A percentile compares a stretch with the other conserved stretches of the same genome.
These are phyloP conservation scores for Globicephala melas DNA, from an alignment of 2,113 vertebrate species.

Conservation along the genomic window DNA sequence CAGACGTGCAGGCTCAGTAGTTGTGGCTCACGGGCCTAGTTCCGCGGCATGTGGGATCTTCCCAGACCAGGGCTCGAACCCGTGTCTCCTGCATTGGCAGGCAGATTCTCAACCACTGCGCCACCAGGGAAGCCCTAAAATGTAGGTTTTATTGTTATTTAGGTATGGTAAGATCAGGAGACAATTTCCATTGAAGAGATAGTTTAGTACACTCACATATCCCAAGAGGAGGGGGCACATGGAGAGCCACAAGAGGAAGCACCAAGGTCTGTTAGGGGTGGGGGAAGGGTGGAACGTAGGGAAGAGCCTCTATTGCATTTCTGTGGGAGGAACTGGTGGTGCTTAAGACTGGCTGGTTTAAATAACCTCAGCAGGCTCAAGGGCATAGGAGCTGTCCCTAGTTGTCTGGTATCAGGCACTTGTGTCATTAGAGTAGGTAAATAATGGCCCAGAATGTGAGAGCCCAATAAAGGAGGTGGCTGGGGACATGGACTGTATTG, in stretches of 20 bases:
- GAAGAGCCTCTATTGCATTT: not conserved
- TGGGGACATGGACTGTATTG: not conserved
- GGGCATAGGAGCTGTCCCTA: not conserved
- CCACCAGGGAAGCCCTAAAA: not conserved
- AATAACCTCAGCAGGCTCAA: not conserved
- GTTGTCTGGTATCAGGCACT: not conserved
- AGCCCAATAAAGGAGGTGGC: not conserved
- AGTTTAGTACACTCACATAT: not conserved
- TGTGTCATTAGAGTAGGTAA: not conserved
- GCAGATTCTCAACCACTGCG: no score
- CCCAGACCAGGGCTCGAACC: no score
- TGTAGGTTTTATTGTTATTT: not conserved
- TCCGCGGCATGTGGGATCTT: no score
- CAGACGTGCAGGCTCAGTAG: no score
- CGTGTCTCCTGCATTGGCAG: no score
- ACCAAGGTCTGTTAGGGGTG: fast-evolving
- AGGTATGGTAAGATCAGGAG: not conserved
- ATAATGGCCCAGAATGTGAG: not conserved
- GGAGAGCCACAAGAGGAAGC: not conserved
- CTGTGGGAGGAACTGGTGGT: not conserved
- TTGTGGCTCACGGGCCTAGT: no score
- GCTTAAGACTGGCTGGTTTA: not conserved
- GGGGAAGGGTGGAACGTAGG: not conserved
- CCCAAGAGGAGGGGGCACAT: not conserved
- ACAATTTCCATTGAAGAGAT: not conserved